Conservation (phyloP, 2,113 vertebrate genomes). For the Pseudorasbora parva region DNA sequence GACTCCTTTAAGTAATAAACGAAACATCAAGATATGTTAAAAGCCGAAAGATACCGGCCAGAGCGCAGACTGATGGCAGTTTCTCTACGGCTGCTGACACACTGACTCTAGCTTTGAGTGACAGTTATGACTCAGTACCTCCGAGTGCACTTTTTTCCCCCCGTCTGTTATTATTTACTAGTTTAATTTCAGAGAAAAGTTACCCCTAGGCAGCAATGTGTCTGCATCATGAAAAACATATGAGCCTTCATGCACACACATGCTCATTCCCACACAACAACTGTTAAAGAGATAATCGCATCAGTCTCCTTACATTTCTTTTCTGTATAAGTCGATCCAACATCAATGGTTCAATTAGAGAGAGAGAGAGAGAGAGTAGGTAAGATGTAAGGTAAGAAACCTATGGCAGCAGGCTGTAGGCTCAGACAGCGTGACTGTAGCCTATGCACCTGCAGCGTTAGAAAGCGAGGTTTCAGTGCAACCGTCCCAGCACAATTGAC, state of each 20-base stretch:
- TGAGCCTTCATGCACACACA: conserved; percentile 21
- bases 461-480: conserved; percentile 2
- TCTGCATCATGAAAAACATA: background rate
- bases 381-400: background rate
- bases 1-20: background rate
- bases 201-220: background rate
- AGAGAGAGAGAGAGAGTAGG: conserved; percentile 25
- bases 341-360: conserved; percentile 21
- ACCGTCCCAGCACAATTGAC: background rate
- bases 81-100: conserved; percentile 31
- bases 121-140: conserved; percentile 13
- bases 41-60: background rate
- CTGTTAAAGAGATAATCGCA: conserved; percentile 28
- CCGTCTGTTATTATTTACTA: conserved; percentile 17
- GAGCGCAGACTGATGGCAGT: background rate
- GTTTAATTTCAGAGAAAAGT: conserved; percentile 33
- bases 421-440: background rate
- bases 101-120: conserved; percentile 24
- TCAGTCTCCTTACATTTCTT: conserved; percentile 30
- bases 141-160: background rate
- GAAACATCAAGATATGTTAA: background rate
- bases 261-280: conserved; percentile 9
- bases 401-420: background rate
- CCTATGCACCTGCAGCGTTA: background rate
- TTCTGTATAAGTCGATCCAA: conserved; percentile 23